Conservation (phyloP, 92 coral and sea anemone genomes). For the Pocillopora grandis region DNA sequence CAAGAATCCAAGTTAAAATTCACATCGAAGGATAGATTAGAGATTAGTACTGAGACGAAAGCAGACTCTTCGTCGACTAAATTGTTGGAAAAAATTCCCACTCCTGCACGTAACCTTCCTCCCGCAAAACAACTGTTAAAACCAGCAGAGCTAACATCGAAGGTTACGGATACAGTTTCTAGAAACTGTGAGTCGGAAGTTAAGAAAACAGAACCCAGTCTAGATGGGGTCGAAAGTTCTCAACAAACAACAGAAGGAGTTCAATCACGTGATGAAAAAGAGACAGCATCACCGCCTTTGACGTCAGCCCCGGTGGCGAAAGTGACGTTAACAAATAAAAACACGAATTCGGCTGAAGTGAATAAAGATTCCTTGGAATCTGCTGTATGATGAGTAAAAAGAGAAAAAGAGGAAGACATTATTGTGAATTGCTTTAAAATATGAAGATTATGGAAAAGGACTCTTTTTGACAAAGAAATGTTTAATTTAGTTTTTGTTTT, state of each 20-base stretch:
- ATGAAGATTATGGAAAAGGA: background rate
- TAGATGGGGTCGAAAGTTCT: background rate
- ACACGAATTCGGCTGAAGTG: background rate
- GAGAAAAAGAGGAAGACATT: background rate
- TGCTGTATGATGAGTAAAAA: constrained; percentile 12
- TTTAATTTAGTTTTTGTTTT: background rate
- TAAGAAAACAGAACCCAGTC: background rate
- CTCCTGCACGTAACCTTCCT: constrained; percentile 46
- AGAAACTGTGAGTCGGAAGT: background rate
- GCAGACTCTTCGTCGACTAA: constrained; percentile 23
- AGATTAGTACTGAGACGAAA: background rate
- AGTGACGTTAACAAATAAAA: constrained; percentile 8
- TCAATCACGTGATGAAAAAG: constrained; percentile 8
- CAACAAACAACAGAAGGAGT: background rate
- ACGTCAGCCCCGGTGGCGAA: constrained; percentile 3
- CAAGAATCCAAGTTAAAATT: constrained; percentile 3
- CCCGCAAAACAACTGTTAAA: constrained; percentile 36
- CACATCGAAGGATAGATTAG: background rate
- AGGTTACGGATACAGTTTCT: constrained; percentile 3
- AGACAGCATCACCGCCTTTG: background rate
- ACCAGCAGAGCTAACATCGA: constrained; percentile 3
- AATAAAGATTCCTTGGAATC: constrained; percentile 48
- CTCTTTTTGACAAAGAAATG: background rate
- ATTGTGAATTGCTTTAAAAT: background rate
- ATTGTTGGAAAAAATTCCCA: constrained; percentile 56